Percentiles rank a stretch among this genome's conserved stretches.
These are phyloP conservation scores for Coranthus polyacanthus DNA, from an alignment of 2,797 vertebrate genomes.

Conservation along the genomic window DNA sequence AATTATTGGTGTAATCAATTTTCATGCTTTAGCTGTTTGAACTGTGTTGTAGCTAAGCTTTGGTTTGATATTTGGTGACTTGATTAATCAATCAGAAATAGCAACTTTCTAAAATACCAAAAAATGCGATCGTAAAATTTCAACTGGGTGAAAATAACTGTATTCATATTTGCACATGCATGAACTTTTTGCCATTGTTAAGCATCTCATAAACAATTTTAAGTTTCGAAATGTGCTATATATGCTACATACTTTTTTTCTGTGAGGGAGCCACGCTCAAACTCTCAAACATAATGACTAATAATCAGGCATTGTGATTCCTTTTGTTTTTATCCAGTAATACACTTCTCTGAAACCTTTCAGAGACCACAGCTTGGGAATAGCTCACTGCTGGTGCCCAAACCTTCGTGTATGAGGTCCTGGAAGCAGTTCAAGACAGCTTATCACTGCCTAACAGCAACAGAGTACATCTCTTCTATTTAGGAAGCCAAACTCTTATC, in stretches of 20 bases:
- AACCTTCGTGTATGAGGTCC: slow-evolving; percentile 64
- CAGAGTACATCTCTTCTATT: slow-evolving; percentile 63
- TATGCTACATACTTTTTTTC: background rate
- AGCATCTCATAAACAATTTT: slow-evolving; percentile 3
- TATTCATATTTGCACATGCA: background rate
- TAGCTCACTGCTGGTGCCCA: slow-evolving; percentile 45
- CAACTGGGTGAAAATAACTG: background rate
- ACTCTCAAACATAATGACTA: slow-evolving; percentile 10
- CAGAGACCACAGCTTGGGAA: slow-evolving; percentile 50
- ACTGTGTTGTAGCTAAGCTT: background rate
- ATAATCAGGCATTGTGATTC: slow-evolving; percentile 22
- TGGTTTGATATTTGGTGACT: background rate
- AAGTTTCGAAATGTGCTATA: slow-evolving; percentile 1
- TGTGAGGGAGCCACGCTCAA: background rate
- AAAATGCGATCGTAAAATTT: background rate
- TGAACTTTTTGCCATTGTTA: background rate
- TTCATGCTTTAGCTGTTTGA: background rate
- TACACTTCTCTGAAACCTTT: slow-evolving; percentile 49
- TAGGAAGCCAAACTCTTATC: slow-evolving; percentile 74
- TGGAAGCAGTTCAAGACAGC: slow-evolving; percentile 74
- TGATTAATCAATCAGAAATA: slow-evolving; percentile 16
- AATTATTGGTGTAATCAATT: background rate
- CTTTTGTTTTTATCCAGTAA: slow-evolving; percentile 39
- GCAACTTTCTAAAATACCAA: background rate
- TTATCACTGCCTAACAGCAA: slow-evolving; percentile 77